phyloP scores from a whole-genome alignment of 2,113 vertebrate genomes.

The Sinocyclocheilus anshuiensis region DNA sequence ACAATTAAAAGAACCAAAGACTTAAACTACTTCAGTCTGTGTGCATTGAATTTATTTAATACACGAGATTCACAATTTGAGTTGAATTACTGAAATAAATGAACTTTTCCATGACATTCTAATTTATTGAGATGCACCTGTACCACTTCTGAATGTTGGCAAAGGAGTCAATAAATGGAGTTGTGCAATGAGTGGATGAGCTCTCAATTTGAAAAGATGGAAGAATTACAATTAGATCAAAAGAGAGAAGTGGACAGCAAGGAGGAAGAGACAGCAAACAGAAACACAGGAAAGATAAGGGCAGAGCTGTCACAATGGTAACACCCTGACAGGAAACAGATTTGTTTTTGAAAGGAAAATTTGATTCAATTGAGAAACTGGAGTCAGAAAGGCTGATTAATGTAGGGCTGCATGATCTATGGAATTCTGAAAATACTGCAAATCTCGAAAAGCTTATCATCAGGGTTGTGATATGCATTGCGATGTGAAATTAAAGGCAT shows the following conservation, averaged over 20 bases:
- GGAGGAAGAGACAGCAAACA: neutral
- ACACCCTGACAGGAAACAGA: constrained; percentile 20
- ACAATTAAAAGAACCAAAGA: too few relatives aligned
- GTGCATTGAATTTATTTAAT: too few relatives aligned
- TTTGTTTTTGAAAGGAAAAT: neutral
- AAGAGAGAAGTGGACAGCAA: neutral
- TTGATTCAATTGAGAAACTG: constrained; percentile 21
- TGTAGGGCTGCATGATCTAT: constrained; percentile 22
- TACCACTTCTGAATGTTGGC: neutral
- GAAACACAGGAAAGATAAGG: constrained; percentile 1
- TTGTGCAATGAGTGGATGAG: neutral
- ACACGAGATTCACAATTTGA: too few relatives aligned
- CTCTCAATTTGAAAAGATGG: constrained; percentile 11
- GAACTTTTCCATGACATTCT: too few relatives aligned
- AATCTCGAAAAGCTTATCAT: neutral
- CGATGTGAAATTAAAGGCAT: neutral
- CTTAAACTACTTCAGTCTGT: too few relatives aligned
- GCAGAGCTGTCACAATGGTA: constrained; percentile 13
- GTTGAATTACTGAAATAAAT: too few relatives aligned
- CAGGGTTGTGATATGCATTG: neutral
- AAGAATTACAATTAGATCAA: constrained; percentile 8
- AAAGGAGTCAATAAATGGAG: neutral
- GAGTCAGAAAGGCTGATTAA: neutral
- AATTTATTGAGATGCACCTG: too few relatives aligned
- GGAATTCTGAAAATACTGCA: neutral